Evolutionary conservation across 2,888 invertebrate genomes (phyloP).

Genomic region (Diadegma fenestrale): DNA sequence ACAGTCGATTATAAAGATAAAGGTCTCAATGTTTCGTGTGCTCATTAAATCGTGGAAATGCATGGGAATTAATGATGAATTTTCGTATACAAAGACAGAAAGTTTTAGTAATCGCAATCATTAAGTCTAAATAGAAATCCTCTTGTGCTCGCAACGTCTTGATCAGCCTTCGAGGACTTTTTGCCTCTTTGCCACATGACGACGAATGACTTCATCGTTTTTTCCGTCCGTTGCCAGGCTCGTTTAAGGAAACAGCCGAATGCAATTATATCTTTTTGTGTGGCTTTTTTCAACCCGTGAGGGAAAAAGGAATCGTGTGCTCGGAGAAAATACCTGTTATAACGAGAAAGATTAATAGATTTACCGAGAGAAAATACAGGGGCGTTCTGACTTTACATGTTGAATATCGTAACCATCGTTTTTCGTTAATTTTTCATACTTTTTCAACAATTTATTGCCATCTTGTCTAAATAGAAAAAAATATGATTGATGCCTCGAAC

Average conservation of each 20-base stretch:
- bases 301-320: not conserved
- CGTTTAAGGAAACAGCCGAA: conserved; percentile 23
- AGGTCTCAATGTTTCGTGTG: not conserved
- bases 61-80: not conserved
- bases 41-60: not conserved
- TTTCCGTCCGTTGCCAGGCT: conserved; percentile 18
- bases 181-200: conserved; percentile 22
- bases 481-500: not conserved
- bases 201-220: conserved; percentile 51
- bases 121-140: conserved; percentile 9
- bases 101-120: conserved; percentile 9
- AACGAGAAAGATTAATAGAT: conserved; percentile 10
- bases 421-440: not conserved
- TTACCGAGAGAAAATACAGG: not conserved
- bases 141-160: conserved; percentile 25
- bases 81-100: conserved; percentile 4
- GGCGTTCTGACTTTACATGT: not conserved
- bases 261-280: conserved; percentile 23
- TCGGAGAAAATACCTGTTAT: conserved; percentile 8
- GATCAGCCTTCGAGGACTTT: conserved; percentile 25
- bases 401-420: not conserved
- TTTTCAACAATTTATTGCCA: not conserved
- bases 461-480: not conserved
- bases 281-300: conserved; percentile 15
- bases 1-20: not conserved